phyloP scores from a whole-genome alignment of 2,888 invertebrate species.

The Crematogaster levior region DNA sequence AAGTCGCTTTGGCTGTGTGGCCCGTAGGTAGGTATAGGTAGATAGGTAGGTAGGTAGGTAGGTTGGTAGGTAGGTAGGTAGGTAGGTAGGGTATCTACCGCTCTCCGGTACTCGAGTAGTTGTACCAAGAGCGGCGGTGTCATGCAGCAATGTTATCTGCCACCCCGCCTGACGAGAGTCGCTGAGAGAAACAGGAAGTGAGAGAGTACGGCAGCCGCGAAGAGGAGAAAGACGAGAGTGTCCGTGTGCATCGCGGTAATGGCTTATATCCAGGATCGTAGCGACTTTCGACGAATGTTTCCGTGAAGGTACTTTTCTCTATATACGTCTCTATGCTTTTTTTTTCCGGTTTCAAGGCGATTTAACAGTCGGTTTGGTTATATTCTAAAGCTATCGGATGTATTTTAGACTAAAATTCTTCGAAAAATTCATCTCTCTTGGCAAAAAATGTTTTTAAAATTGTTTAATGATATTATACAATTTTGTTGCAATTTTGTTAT shows the following conservation, averaged over 20 bases:
- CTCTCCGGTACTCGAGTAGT: conserved; percentile 81
- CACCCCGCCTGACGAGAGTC: conserved; percentile 80
- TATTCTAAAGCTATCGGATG: neutral
- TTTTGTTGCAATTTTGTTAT: too few species aligned
- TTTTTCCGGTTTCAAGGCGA: neutral
- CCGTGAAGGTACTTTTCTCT: neutral
- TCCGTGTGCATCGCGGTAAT: conserved; percentile 80
- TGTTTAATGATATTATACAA: too few species aligned
- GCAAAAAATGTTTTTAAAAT: neutral
- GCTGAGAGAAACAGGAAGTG: conserved; percentile 57
- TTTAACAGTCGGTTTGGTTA: neutral
- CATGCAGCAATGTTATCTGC: conserved; percentile 84
- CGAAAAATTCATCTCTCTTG: neutral
- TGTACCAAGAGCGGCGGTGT: conserved; percentile 82
- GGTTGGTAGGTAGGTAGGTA: conserved; percentile 35
- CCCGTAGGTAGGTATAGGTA: conserved; percentile 41
- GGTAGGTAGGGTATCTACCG: conserved; percentile 65
- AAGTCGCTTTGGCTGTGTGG: conserved; percentile 62
- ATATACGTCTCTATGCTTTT: too few species aligned
- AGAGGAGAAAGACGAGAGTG: conserved; percentile 61
- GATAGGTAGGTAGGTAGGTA: conserved; percentile 33
- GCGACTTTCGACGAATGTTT: conserved; percentile 62
- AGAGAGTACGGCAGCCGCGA: conserved; percentile 50
- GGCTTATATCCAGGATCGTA: conserved; percentile 82
- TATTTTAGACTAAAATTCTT: neutral